phyloP scores from a whole-genome alignment of 2,888 invertebrate genomes.

The Andrena fulva region DNA sequence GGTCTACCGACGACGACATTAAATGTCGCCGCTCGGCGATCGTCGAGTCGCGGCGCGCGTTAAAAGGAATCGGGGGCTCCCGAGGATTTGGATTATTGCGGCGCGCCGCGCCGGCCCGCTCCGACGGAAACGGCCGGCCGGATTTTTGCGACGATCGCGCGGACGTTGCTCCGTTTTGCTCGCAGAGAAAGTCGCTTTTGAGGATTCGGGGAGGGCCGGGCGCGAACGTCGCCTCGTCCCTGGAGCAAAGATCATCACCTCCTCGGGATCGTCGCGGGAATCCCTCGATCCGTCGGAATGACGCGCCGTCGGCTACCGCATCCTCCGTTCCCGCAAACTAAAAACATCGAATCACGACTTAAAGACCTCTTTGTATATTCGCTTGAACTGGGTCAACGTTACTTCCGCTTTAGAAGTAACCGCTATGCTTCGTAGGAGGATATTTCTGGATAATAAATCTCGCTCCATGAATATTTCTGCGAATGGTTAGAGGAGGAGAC shows the following conservation, averaged over 20 bases:
- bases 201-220: conserved; percentile 37
- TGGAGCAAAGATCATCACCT: conserved; percentile 10
- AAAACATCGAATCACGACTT: conserved; percentile 7
- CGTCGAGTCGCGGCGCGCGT: conserved; percentile 38
- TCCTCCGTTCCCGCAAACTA: conserved; percentile 12
- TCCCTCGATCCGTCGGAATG: conserved; percentile 46
- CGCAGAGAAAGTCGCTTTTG: conserved; percentile 45
- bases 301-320: conserved; percentile 26
- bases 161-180: conserved; percentile 53
- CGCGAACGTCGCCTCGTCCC: conserved; percentile 19
- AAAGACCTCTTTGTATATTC: conserved; percentile 6
- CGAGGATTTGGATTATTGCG: conserved; percentile 57
- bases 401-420: neutral
- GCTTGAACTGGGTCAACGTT: neutral
- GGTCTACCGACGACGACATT: conserved; percentile 59
- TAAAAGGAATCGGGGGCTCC: conserved; percentile 48
- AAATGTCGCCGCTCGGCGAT: conserved; percentile 56
- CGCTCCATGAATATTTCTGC: no score
- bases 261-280: conserved; percentile 23
- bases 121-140: conserved; percentile 44
- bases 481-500: no score
- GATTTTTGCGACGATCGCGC: conserved; percentile 71
- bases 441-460: neutral
- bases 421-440: neutral
- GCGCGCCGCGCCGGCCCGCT: neutral